A percentile compares a stretch with the other conserved stretches of the same genome.
These are phyloP conservation scores for Iguana delicatissima DNA, from an alignment of 2,797 vertebrate genomes.

Conservation along the genomic window DNA sequence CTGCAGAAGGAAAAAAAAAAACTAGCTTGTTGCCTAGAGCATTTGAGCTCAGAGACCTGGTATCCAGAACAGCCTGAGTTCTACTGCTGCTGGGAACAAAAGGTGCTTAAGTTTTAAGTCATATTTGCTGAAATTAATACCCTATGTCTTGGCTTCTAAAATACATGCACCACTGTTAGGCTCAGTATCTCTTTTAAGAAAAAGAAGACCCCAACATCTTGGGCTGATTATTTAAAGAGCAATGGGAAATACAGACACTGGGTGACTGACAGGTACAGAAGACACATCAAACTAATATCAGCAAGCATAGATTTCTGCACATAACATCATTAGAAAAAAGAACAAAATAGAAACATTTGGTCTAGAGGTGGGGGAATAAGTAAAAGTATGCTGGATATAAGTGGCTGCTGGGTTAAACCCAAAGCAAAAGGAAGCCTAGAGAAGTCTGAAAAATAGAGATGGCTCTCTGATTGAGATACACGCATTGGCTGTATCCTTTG, in stretches of 20 bases:
- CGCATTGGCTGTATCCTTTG: not conserved
- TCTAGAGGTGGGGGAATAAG: not conserved
- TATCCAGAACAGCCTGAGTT: not conserved
- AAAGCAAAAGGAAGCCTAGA: not conserved
- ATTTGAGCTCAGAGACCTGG: no score
- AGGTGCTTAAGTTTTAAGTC: not conserved
- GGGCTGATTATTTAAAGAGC: not conserved
- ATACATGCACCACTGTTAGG: not conserved
- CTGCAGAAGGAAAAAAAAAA: no score
- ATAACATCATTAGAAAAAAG: not conserved
- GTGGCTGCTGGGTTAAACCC: not conserved
- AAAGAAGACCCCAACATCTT: not conserved
- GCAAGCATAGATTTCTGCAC: constrained; percentile 18
- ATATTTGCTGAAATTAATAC: not conserved
- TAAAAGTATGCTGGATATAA: not conserved
- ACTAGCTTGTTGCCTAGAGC: no score
- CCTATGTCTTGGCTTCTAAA: not conserved
- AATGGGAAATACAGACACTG: not conserved
- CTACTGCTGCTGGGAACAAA: not conserved
- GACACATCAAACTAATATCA: constrained; percentile 10
- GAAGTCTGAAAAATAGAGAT: not conserved
- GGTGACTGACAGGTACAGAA: constrained; percentile 19
- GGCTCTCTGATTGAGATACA: not conserved
- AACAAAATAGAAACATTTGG: not conserved
- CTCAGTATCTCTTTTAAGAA: not conserved